Evolutionary conservation across 2,888 invertebrate species (phyloP), one percentile per base, ranked within the genome.

Genomic region (Ashinkailepas kermadecensis): DNA sequence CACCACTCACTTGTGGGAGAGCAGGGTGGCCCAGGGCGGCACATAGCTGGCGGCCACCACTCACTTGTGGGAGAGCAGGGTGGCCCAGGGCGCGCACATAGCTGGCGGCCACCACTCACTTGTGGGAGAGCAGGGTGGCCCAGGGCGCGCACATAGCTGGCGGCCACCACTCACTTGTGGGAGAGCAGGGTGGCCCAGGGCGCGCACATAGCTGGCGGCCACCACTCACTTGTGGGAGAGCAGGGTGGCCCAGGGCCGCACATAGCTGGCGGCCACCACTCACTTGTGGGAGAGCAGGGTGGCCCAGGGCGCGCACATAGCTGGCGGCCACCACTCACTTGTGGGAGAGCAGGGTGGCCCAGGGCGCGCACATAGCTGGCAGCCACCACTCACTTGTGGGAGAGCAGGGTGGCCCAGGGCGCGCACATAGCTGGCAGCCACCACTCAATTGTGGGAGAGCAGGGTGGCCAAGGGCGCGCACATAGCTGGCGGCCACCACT

Each of bases 301-400:
- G 85, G 93, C 93, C 88, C 99, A 99, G 0, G 99, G 99, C 81
- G 97, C 99, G 79, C 97, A 93, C 0, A 99, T n/a, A n/a, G n/a
- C 39, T 39, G 39, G 39, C 39, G 39, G 39, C 1, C 39, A 39
- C 39, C 39, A 39, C 64, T 89, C 87, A 95, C 94, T 96, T 96
- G 88, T 95, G 96, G 87, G 91, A 92, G 81, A 91, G 90, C 39
- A 99, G 89, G 9, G 95, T 91, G 85, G 93, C 93, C 88, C 99
- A 99, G 0, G 99, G 99, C 81, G 97, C 99, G 79, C 97, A 93
- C 0, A 99, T n/a, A n/a, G n/a, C 39, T 39, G 39, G 39, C 39
- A 4, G 39, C 1, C 39, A 39, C 39, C 39, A 39, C 64, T 89
- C 87, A 95, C 94, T 96, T 96, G 88, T 95, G 96, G 87, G 91